These are phyloP conservation scores for Clarias pachynema DNA, from an alignment of 2,797 vertebrate species.

Conservation along the genomic window DNA sequence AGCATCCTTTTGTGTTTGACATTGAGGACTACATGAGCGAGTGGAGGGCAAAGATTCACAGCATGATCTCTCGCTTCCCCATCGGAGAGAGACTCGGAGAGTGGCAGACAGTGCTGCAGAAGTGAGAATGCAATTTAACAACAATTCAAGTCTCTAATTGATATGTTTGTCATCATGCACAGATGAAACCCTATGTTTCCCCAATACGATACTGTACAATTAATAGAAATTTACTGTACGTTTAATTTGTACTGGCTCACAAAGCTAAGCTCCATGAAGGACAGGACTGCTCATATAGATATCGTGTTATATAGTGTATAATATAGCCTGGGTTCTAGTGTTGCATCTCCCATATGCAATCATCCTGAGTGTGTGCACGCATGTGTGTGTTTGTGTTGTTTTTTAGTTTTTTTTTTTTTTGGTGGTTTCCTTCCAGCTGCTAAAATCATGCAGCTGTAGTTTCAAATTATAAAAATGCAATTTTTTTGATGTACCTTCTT, in stretches of 20 bases:
- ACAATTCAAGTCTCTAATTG: not conserved
- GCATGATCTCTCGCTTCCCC: slow-evolving; percentile 93
- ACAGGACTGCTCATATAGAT: not conserved
- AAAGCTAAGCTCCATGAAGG: not conserved
- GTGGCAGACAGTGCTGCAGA: slow-evolving; percentile 97
- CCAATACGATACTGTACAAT: not conserved
- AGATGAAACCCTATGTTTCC: not conserved
- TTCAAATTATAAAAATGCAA: not conserved
- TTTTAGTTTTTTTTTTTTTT: too few species aligned
- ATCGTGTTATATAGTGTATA: not conserved
- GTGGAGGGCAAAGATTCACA: slow-evolving; percentile 94
- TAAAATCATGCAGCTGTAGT: not conserved
- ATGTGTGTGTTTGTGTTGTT: not conserved
- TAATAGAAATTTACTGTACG: not conserved
- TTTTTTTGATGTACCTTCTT: not conserved
- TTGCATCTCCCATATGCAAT: not conserved
- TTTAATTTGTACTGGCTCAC: not conserved
- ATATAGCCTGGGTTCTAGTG: too few species aligned
- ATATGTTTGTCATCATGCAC: not conserved
- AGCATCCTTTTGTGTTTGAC: slow-evolving; percentile 98
- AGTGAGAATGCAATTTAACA: slow-evolving; percentile 70
- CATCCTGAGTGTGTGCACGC: not conserved
- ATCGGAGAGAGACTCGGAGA: slow-evolving; percentile 94
- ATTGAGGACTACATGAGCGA: slow-evolving; percentile 99
- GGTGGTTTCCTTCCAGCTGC: not conserved